A percentile compares a stretch with the other conserved stretches of the same genome.
phyloP scores from a whole-genome alignment of 2,797 vertebrate genomes.

The Fistularia commersonii region DNA sequence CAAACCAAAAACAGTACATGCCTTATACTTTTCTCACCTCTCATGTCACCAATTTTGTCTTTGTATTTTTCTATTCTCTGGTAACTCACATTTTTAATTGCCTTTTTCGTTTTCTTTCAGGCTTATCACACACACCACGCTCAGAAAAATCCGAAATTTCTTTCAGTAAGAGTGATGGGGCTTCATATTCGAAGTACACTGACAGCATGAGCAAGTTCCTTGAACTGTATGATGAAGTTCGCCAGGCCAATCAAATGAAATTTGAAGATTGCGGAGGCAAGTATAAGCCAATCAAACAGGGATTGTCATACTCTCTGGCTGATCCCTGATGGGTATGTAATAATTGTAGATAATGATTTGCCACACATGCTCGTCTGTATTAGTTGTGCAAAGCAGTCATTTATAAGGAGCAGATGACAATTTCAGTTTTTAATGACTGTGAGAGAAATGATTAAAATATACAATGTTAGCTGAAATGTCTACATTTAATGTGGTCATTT shows the following conservation, averaged over 20 bases:
- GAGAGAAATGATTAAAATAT: too few relatives aligned
- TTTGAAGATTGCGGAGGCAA: conserved; percentile 85
- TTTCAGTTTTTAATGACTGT: too few relatives aligned
- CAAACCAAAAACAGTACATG: too few relatives aligned
- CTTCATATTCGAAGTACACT: conserved; percentile 53
- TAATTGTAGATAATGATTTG: too few relatives aligned
- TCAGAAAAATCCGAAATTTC: conserved; percentile 87
- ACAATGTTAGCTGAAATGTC: too few relatives aligned
- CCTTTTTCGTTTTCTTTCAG: conserved; percentile 62
- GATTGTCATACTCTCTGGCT: conserved; percentile 7
- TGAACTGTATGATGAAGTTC: conserved; percentile 27
- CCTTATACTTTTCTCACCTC: too few relatives aligned
- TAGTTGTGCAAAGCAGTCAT: too few relatives aligned
- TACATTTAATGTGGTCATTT: too few relatives aligned
- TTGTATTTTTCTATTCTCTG: neutral
- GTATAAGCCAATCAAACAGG: conserved; percentile 21
- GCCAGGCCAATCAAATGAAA: conserved; percentile 49
- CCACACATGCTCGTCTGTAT: too few relatives aligned
- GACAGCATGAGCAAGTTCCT: conserved; percentile 68
- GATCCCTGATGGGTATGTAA: conserved; percentile 12
- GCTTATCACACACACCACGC: conserved; percentile 87
- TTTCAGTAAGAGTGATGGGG: conserved; percentile 47
- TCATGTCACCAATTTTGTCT: too few relatives aligned
- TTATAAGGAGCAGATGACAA: too few relatives aligned
- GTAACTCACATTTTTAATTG: neutral